Evolutionary conservation across 2,113 vertebrate genomes (phyloP).

Genomic region (Ceyx margarethae): DNA sequence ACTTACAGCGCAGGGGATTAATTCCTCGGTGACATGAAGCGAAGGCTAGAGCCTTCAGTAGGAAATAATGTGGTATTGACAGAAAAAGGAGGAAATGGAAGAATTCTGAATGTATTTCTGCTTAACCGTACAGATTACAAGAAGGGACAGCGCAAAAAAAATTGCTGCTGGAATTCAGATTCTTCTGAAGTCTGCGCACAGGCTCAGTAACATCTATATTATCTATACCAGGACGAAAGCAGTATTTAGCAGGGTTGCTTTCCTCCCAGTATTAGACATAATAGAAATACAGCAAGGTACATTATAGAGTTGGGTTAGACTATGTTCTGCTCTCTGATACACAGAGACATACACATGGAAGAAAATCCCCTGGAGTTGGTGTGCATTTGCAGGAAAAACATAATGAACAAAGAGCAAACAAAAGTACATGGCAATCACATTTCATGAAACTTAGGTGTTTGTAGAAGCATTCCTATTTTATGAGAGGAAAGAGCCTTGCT

Average conservation of each 20-base stretch:
- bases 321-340: not conserved
- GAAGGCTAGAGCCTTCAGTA: not conserved
- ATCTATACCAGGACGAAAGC: not conserved
- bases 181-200: not conserved
- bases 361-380: not conserved
- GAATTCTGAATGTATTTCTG: slow-evolving; percentile 8
- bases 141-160: not conserved
- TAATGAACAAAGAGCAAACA: not conserved
- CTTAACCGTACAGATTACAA: not conserved
- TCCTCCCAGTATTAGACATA: not conserved
- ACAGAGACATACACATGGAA: not conserved
- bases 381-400: not conserved
- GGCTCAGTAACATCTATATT: not conserved
- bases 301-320: not conserved
- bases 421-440: not conserved
- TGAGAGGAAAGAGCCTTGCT: not conserved
- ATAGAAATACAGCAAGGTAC: not conserved
- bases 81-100: slow-evolving; percentile 11
- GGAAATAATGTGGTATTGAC: not conserved
- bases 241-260: not conserved
- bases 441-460: not conserved
- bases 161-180: not conserved
- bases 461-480: not conserved
- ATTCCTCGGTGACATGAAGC: not conserved
- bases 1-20: not conserved